Evolutionary conservation across 2,113 vertebrate species (phyloP).

Genomic region (Notothenia coriiceps): DNA sequence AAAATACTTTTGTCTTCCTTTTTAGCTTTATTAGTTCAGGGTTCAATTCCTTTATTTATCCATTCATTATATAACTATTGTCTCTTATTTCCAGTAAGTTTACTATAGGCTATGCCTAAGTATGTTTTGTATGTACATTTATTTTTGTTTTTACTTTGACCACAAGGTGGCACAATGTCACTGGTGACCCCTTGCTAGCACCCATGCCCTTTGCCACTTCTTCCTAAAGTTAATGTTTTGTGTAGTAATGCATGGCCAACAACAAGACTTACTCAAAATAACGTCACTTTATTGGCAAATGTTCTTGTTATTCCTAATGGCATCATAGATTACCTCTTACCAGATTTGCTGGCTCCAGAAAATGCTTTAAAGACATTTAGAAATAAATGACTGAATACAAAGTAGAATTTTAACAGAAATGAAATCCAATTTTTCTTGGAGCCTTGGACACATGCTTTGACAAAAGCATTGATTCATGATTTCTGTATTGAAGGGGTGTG

Average conservation of each 20-base stretch:
- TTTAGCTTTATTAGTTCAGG: background rate
- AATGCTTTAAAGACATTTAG: constrained; percentile 37
- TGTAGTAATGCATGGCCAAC: constrained; percentile 50
- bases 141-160: background rate
- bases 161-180: constrained; percentile 8
- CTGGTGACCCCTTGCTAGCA: background rate
- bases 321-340: constrained; percentile 41
- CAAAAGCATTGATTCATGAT: constrained; percentile 28
- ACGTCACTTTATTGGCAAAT: constrained; percentile 67
- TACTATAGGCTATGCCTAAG: background rate
- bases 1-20: background rate
- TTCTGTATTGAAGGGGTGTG: background rate
- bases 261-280: constrained; percentile 71
- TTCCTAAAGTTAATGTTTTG: background rate
- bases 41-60: background rate
- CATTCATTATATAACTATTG: background rate
- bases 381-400: constrained; percentile 47
- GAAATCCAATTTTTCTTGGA: constrained; percentile 19
- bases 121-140: too few relatives aligned
- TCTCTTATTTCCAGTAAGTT: background rate
- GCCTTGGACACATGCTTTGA: constrained; percentile 32
- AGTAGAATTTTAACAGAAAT: constrained; percentile 30
- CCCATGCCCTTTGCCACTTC: background rate
- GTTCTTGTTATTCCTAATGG: constrained; percentile 53
- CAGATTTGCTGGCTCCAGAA: constrained; percentile 25